A percentile compares a stretch with the other conserved stretches of the same genome.
phyloP scores from a whole-genome alignment of 1,140 invertebrate species.

The Trachelipus rathkii region DNA sequence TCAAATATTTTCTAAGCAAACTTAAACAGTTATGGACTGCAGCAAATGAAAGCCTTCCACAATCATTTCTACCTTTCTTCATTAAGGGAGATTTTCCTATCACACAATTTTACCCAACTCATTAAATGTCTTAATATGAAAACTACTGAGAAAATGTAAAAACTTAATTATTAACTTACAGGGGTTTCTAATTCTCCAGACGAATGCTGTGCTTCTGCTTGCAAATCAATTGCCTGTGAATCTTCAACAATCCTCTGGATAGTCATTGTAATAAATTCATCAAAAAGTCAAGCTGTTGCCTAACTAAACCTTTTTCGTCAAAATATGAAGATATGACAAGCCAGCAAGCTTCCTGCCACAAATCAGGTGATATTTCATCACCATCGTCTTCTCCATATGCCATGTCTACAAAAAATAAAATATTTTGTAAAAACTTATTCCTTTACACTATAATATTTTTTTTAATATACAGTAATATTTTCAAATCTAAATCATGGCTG shows the following conservation, averaged over 20 bases:
- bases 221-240: slow-evolving; percentile 92
- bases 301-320: slow-evolving; percentile 96
- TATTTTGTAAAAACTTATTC: neutral
- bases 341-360: slow-evolving; percentile 99
- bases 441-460: neutral
- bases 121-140: too few species aligned
- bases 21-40: too few species aligned
- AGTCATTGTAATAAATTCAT: slow-evolving; percentile 99
- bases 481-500: too few species aligned
- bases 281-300: slow-evolving; percentile 98
- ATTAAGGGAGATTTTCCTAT: too few species aligned
- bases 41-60: too few species aligned
- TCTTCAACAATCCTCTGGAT: slow-evolving; percentile 98
- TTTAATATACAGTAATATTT: too few species aligned
- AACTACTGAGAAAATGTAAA: too few species aligned
- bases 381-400: slow-evolving; percentile 59
- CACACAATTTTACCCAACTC: too few species aligned
- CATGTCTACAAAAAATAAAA: slow-evolving; percentile 35
- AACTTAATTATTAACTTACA: slow-evolving; percentile 54
- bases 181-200: slow-evolving; percentile 87
- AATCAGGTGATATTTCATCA: slow-evolving; percentile 86
- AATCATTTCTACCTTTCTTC: too few species aligned
- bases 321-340: slow-evolving; percentile 99
- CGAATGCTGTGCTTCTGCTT: slow-evolving; percentile 94
- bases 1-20: too few species aligned